Conservation (phyloP, 2,888 invertebrate genomes). For the Macrosiphum euphorbiae region DNA sequence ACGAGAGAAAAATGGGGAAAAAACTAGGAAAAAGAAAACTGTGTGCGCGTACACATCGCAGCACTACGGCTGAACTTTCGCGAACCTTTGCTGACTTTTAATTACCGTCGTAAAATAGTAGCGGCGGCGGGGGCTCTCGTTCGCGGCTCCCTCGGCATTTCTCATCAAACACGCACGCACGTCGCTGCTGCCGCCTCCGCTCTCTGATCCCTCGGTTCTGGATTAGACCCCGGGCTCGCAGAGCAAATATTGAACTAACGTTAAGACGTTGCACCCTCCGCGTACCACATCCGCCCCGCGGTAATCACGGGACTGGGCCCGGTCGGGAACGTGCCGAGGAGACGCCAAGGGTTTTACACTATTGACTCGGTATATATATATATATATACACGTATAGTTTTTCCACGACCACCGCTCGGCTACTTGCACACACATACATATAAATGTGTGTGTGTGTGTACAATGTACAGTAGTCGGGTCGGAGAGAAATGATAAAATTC, state of each 20-base stretch:
- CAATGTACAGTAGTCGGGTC: not conserved
- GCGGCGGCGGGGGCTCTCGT: not conserved
- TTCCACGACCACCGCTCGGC: constrained; percentile 35
- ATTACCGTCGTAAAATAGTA: constrained; percentile 64
- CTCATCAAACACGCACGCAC: constrained; percentile 65
- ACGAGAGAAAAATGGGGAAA: constrained; percentile 18
- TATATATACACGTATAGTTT: constrained; percentile 37
- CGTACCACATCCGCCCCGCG: constrained; percentile 21
- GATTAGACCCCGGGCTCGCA: constrained; percentile 62
- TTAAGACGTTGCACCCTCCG: constrained; percentile 58
- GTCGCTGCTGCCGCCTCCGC: constrained; percentile 23
- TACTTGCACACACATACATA: not conserved
- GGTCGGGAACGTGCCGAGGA: constrained; percentile 24
- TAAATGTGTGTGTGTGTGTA: not conserved
- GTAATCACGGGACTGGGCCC: constrained; percentile 60
- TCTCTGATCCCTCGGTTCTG: constrained; percentile 58
- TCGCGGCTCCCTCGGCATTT: constrained; percentile 58
- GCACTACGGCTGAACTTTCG: constrained; percentile 42
- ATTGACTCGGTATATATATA: constrained; percentile 51
- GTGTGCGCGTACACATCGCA: not conserved
- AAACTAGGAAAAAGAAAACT: not conserved
- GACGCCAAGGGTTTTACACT: constrained; percentile 55
- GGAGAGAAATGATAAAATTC: constrained; percentile 24
- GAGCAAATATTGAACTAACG: constrained; percentile 64
- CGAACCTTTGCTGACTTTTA: constrained; percentile 65